Conservation (phyloP, 1,140 invertebrate genomes). For the Neotoxoptera formosana region DNA sequence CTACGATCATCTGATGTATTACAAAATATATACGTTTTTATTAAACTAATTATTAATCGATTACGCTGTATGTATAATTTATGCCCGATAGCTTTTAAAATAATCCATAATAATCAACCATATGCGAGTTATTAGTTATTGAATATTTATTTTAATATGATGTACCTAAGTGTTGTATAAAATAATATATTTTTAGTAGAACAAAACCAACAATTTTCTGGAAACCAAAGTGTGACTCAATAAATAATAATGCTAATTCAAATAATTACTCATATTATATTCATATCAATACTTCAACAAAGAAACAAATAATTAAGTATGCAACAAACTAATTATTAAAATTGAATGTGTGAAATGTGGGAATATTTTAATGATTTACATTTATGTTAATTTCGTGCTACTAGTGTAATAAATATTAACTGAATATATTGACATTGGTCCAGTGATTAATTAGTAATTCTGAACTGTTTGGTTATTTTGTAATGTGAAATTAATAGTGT, state of each 20-base stretch:
- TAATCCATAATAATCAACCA: not conserved
- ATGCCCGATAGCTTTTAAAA: not conserved
- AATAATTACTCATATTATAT: not conserved
- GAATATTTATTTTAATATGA: not conserved
- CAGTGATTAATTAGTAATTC: not conserved
- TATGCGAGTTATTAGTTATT: not conserved
- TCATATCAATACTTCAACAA: constrained; percentile 11
- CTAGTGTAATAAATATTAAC: not conserved
- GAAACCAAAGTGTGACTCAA: not conserved
- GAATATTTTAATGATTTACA: not conserved
- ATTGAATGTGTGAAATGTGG: not conserved
- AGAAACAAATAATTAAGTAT: not conserved
- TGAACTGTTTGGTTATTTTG: not conserved
- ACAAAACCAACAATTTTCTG: not conserved
- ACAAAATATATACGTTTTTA: not conserved
- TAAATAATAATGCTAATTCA: not conserved
- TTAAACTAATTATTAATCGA: not conserved
- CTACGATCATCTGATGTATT: not conserved
- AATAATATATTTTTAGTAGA: not conserved
- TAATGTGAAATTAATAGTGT: not conserved
- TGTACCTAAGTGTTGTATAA: not conserved
- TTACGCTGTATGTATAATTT: not conserved
- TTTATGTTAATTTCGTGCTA: not conserved
- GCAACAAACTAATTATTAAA: not conserved
- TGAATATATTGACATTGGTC: not conserved